phyloP scores from a whole-genome alignment of 2,797 vertebrate species.

The Caiman crocodilus region DNA sequence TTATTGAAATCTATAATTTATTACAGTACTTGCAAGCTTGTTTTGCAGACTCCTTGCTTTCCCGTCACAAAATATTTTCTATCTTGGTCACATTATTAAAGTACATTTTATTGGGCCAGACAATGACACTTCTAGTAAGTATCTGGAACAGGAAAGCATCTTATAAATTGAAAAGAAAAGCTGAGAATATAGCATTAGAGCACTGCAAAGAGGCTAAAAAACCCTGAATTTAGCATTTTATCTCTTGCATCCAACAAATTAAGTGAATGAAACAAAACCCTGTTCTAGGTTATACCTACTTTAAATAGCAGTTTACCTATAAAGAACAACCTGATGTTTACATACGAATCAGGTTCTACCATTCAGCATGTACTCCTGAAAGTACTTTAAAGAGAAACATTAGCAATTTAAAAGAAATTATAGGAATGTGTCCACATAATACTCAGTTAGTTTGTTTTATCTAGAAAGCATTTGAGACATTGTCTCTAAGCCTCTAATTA shows the following conservation, averaged over 20 bases:
- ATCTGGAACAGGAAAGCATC: neutral
- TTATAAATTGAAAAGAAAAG: neutral
- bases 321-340: neutral
- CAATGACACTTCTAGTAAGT: neutral
- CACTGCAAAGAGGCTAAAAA: neutral
- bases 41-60: slow-evolving; percentile 37
- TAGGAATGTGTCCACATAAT: neutral
- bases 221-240: neutral
- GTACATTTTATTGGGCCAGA: neutral
- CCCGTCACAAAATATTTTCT: slow-evolving; percentile 25
- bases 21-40: slow-evolving; percentile 55
- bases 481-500: neutral
- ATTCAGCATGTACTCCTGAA: neutral
- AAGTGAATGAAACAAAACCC: neutral
- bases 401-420: neutral
- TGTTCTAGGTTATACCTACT: neutral
- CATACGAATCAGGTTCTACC: neutral
- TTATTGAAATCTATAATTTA: slow-evolving; percentile 76
- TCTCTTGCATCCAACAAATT: neutral
- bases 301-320: neutral
- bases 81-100: neutral
- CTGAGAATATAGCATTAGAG: neutral
- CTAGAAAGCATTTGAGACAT: neutral
- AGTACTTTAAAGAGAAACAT: neutral
- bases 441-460: neutral